Evolutionary conservation across 2,888 invertebrate genomes (phyloP).

Genomic region (Octonoba sinensis): DNA sequence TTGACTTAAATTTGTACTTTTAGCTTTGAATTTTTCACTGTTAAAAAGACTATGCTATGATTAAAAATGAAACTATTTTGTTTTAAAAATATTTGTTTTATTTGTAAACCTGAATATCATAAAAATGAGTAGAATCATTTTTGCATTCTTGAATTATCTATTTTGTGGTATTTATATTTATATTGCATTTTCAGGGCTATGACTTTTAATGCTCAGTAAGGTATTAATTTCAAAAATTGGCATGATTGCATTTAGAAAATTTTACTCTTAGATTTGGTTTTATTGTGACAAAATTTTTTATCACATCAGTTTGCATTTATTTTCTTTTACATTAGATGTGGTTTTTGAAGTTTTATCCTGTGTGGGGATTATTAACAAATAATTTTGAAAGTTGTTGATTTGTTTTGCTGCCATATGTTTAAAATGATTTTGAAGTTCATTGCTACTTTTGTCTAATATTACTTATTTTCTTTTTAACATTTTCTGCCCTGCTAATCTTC

Average conservation of each 20-base stretch:
- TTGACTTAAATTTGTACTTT: no score
- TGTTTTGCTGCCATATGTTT: not conserved
- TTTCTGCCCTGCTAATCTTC: constrained; percentile 48
- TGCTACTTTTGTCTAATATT: not conserved
- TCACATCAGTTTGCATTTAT: not conserved
- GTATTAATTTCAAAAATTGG: not conserved
- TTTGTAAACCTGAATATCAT: no score
- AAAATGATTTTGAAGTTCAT: not conserved
- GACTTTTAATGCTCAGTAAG: not conserved
- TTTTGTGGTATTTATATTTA: not conserved
- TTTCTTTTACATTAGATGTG: not conserved
- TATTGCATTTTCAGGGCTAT: constrained; percentile 10
- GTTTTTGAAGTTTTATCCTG: not conserved
- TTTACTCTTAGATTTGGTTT: no score
- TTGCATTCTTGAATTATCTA: no score
- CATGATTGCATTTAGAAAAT: no score
- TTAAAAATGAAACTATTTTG: no score
- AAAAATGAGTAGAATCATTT: no score
- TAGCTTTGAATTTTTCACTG: no score
- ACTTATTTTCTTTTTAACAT: constrained; percentile 51
- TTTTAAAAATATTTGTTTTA: no score
- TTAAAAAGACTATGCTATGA: no score
- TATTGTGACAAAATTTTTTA: no score
- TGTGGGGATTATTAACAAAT: not conserved
- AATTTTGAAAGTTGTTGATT: not conserved